Evolutionary conservation across 2,888 invertebrate species (phyloP).

Genomic region (Pelosia muscerda): DNA sequence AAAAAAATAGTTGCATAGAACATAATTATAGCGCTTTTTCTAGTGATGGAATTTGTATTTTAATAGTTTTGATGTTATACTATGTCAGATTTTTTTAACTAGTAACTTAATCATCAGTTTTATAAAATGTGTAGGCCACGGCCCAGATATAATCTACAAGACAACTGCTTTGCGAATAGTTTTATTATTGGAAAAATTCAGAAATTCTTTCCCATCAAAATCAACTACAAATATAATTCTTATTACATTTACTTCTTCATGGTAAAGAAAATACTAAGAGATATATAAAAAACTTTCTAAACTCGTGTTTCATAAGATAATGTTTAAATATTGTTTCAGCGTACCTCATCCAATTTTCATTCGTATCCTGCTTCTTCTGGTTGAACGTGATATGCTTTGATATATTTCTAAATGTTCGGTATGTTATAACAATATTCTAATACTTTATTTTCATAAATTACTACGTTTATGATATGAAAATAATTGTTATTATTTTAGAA

Average conservation of each 20-base stretch:
- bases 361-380: conserved; percentile 90
- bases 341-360: conserved; percentile 89
- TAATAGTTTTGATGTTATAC: neutral
- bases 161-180: too few species aligned
- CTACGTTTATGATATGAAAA: too few species aligned
- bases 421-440: conserved; percentile 53
- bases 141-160: too few species aligned
- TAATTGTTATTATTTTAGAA: neutral
- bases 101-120: neutral
- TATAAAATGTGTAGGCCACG: neutral
- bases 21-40: neutral
- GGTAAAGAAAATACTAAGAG: neutral
- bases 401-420: conserved; percentile 87
- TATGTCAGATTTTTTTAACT: neutral
- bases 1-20: neutral
- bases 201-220: too few species aligned
- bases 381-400: conserved; percentile 90
- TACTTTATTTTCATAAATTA: neutral
- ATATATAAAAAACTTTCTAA: neutral
- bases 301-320: neutral
- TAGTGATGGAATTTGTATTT: neutral
- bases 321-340: conserved; percentile 80
- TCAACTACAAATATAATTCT: neutral
- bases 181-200: too few species aligned
- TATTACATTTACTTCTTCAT: neutral